phyloP scores from a whole-genome alignment of 1,140 invertebrate genomes.

The Drosophila carrolli region DNA sequence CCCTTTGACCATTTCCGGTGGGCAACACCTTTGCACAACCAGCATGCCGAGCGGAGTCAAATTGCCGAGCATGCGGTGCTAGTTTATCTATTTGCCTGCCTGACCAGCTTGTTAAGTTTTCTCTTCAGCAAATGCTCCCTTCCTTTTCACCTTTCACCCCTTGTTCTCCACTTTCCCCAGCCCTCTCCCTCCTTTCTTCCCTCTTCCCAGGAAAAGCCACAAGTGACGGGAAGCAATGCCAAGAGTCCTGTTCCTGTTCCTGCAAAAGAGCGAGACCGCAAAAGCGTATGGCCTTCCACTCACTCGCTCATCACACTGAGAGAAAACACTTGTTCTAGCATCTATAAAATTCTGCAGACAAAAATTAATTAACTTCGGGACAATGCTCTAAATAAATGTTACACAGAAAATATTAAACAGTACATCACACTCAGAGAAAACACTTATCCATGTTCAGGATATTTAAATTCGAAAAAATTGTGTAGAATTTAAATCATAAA shows the following conservation, averaged over 20 bases:
- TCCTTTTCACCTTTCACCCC: not conserved
- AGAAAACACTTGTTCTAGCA: no score
- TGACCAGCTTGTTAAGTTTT: constrained; percentile 68
- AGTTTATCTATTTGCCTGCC: constrained; percentile 72
- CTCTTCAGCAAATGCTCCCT: constrained; percentile 18
- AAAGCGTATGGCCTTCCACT: constrained; percentile 25
- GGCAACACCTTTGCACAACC: constrained; percentile 26
- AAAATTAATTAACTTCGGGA: no score
- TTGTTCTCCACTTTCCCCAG: not conserved
- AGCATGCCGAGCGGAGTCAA: constrained; percentile 59
- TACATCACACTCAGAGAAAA: no score
- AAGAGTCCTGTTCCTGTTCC: constrained; percentile 24
- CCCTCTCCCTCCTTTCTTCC: not conserved
- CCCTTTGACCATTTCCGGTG: constrained; percentile 25
- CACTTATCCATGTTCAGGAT: no score
- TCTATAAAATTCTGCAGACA: no score
- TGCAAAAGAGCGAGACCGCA: constrained; percentile 20
- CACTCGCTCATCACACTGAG: constrained; percentile 11
- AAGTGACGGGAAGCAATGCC: constrained; percentile 32
- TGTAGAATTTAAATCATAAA: no score
- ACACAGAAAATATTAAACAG: no score
- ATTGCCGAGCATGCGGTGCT: constrained; percentile 65
- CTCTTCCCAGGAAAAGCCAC: constrained; percentile 4
- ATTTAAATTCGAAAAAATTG: no score
- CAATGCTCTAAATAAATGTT: no score